Percentiles rank a stretch among this genome's conserved stretches.
These are phyloP conservation scores for Acrossocheilus fasciatus DNA, from an alignment of 2,797 vertebrate genomes.

Conservation along the genomic window DNA sequence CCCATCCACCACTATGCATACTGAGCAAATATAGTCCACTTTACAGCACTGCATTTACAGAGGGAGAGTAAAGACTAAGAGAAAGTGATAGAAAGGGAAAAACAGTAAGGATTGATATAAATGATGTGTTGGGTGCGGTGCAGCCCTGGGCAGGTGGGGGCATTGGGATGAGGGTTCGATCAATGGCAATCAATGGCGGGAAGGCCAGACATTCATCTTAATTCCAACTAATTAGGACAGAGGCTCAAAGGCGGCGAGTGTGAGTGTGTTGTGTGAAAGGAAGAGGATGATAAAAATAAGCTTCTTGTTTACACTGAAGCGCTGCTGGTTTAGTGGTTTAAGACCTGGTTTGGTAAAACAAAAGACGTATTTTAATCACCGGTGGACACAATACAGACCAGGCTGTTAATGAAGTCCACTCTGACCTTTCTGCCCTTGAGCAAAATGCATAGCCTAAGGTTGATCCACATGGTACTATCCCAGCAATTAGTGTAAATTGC, in stretches of 20 bases:
- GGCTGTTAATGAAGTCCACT: constrained; percentile 4
- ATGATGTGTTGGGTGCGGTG: constrained; percentile 76
- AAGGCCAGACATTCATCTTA: constrained; percentile 84
- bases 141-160: constrained; percentile 71
- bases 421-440: constrained; percentile 14
- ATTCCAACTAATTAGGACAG: constrained; percentile 84
- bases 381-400: background rate
- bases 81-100: constrained; percentile 29
- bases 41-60: constrained; percentile 29
- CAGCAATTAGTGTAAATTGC: background rate
- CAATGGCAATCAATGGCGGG: constrained; percentile 81
- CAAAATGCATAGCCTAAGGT: background rate
- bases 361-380: background rate
- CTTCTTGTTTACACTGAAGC: constrained; percentile 72
- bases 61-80: constrained; percentile 20
- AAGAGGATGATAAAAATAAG: constrained; percentile 53
- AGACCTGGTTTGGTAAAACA: constrained; percentile 13
- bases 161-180: constrained; percentile 75
- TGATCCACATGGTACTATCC: background rate
- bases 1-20: constrained; percentile 7
- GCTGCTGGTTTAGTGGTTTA: constrained; percentile 40
- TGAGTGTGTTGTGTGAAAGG: constrained; percentile 17
- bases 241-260: constrained; percentile 46
- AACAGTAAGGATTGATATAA: constrained; percentile 71
- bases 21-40: constrained; percentile 35